Evolutionary conservation across 2,888 invertebrate genomes (phyloP), one percentile per base, ranked within the genome.

Genomic region (Hypsopygia costalis): DNA sequence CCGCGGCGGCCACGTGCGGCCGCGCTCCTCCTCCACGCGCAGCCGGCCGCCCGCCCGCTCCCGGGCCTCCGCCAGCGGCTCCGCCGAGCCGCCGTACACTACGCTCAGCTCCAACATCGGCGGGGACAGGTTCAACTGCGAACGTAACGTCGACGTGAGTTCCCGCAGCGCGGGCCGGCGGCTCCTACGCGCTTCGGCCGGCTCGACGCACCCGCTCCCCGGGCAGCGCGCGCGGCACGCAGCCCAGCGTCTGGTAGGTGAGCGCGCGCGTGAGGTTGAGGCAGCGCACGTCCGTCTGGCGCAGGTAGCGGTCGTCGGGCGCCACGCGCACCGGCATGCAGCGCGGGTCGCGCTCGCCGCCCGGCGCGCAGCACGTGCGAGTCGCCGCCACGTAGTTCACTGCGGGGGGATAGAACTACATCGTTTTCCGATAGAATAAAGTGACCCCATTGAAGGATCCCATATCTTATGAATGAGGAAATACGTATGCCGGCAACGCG

Each of bases 191-290:
- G n/a, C n/a, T n/a, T n/a, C n/a, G n/a, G n/a, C n/a, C n/a, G n/a
- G n/a, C n/a, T n/a, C 4, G 3, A 41, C 62, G 50, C 25, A 71
- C 71, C 46, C 70, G 45, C 32, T 69, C 69, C 0, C 58, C 58
- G 0, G 66, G 63, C 1, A 62, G 20, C 0, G 54, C 51, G 0
- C 32, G 16, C 0, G 59, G 46, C 0, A 62, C 54, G 35, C 76
- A 76, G 0, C 71, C 71, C 3, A 72, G n/a, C 4, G 49, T 40
- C 49, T 74, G 73, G 34, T 64, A 74, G 0, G 73, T 71, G 21
- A 70, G 58, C 0, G 68, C 59, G 0, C 65, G 46, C 0, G 76
- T 75, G 34, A 75, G 43, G 34, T 77, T 77, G 32, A 77, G 40
- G 11, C 76, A 77, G 0, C 76, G 50, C 0, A 74, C 51, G 20